These are phyloP conservation scores for Sphaeridia pumilis DNA, from an alignment of 2,888 invertebrate species.

Conservation along the genomic window DNA sequence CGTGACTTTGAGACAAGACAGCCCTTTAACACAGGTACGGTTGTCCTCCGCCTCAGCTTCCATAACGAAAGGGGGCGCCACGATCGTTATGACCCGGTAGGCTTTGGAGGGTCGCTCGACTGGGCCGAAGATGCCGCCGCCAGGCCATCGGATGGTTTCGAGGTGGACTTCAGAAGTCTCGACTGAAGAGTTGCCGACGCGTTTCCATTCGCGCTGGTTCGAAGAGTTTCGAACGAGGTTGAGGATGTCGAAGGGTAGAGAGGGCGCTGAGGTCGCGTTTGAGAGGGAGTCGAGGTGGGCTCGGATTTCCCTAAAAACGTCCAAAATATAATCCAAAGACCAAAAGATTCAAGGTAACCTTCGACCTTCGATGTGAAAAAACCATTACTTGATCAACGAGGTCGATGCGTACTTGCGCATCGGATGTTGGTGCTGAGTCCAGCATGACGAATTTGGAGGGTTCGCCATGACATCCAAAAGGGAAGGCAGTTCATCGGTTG, in stretches of 20 bases:
- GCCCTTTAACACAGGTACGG: constrained; percentile 39
- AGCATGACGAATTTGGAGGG: constrained; percentile 32
- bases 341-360: too few species aligned
- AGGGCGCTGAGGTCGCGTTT: constrained; percentile 46
- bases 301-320: constrained; percentile 31
- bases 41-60: constrained; percentile 55
- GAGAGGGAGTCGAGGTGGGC: constrained; percentile 26
- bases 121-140: constrained; percentile 63
- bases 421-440: constrained; percentile 13
- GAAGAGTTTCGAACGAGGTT: constrained; percentile 51
- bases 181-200: constrained; percentile 48
- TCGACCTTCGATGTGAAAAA: too few species aligned
- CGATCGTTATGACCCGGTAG: constrained; percentile 74
- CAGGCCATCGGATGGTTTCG: constrained; percentile 83
- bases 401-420: constrained; percentile 28
- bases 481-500: background rate
- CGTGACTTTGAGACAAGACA: constrained; percentile 59
- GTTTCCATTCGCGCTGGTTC: constrained; percentile 36
- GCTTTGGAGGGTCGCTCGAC: constrained; percentile 46
- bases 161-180: constrained; percentile 52
- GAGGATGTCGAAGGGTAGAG: constrained; percentile 59
- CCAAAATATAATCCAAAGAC: too few species aligned
- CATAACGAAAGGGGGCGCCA: constrained; percentile 86
- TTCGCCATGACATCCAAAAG: constrained; percentile 20
- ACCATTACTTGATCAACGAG: constrained; percentile 30